Conservation (phyloP, 1,140 invertebrate genomes). For the Anoplolepis gracilipes region DNA sequence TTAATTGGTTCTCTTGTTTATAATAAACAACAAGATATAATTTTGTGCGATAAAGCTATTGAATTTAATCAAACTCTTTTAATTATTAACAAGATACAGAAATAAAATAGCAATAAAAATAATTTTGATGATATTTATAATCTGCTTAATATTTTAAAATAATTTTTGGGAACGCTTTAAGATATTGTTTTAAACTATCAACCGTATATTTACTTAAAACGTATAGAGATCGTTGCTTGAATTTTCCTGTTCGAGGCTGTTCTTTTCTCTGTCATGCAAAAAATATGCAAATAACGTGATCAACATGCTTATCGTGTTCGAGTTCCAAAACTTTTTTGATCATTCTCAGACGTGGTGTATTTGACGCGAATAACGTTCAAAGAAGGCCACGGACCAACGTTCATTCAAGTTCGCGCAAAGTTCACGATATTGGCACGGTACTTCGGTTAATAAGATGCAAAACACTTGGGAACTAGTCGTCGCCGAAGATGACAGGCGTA, state of each 20-base stretch:
- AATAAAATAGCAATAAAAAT: background rate
- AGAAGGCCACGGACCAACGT: constrained; percentile 35
- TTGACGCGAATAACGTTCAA: constrained; percentile 47
- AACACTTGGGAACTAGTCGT: constrained; percentile 41
- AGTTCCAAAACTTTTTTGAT: constrained; percentile 51
- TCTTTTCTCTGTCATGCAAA: background rate
- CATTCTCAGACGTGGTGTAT: constrained; percentile 33
- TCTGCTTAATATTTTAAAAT: background rate
- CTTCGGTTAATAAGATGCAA: constrained; percentile 55
- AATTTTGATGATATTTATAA: background rate
- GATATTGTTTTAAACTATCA: background rate
- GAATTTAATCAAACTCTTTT: background rate
- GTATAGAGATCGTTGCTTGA: background rate
- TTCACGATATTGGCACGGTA: constrained; percentile 51
- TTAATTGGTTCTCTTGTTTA: background rate
- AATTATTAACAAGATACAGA: background rate
- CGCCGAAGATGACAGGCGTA: constrained; percentile 14
- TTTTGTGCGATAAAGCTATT: background rate
- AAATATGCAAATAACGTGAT: constrained; percentile 52
- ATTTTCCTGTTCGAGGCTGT: constrained; percentile 10
- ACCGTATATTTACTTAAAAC: background rate
- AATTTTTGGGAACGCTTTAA: background rate
- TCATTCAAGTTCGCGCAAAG: constrained; percentile 42
- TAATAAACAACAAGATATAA: background rate
- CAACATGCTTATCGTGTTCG: constrained; percentile 29